Conservation (phyloP, 2,888 invertebrate genomes). For the Stictocephala bisonia region DNA sequence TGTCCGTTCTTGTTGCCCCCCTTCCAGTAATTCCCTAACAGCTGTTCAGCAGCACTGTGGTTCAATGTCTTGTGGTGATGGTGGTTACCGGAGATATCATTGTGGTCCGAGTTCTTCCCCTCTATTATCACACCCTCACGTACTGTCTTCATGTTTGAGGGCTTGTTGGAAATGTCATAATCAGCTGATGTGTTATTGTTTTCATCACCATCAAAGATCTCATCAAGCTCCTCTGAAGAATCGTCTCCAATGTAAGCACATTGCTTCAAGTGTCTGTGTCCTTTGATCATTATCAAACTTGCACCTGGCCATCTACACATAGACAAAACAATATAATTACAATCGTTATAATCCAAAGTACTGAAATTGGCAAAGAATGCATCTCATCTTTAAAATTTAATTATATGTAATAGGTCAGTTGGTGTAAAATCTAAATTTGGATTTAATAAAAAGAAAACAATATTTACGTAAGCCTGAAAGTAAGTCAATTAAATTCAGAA, state of each 20-base stretch:
- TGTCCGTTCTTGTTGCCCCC: constrained; percentile 60
- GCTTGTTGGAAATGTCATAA: constrained; percentile 70
- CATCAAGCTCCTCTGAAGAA: constrained; percentile 80
- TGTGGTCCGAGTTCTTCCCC: constrained; percentile 63
- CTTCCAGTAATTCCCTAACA: constrained; percentile 26
- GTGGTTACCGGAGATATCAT: constrained; percentile 12
- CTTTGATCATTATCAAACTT: constrained; percentile 79
- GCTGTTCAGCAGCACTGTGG: not conserved
- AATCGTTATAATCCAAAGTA: no score
- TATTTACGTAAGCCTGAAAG: no score
- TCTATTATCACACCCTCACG: constrained; percentile 73
- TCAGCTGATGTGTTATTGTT: constrained; percentile 58
- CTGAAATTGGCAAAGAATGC: no score
- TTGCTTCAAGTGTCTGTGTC: constrained; percentile 80
- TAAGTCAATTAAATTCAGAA: no score
- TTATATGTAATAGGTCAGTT: no score
- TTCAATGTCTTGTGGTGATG: constrained; percentile 16
- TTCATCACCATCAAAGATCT: constrained; percentile 66
- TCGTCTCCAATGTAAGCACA: constrained; percentile 86
- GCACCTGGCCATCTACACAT: constrained; percentile 79
- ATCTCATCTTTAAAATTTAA: no score
- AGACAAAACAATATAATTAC: no score
- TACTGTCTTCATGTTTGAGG: constrained; percentile 73
- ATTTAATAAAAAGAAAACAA: no score
- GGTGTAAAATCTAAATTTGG: no score